Evolutionary conservation across 1,140 invertebrate species (phyloP).

Genomic region (Aphelinus atriplicis): DNA sequence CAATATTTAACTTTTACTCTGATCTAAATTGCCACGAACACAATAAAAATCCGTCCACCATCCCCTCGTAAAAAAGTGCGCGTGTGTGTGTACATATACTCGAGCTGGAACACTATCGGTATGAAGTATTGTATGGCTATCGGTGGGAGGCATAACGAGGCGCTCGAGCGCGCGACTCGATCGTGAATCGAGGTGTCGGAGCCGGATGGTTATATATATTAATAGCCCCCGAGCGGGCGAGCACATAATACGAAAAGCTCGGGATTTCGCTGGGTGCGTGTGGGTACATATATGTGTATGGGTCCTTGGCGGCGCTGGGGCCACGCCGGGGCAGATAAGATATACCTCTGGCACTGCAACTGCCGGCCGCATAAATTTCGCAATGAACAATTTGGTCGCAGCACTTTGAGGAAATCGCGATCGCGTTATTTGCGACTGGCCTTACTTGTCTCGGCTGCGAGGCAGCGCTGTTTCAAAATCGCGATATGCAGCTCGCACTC

Average conservation of each 20-base stretch:
- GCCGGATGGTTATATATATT: slow-evolving; percentile 3
- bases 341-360: background rate
- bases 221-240: background rate
- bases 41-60: no score
- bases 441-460: no score
- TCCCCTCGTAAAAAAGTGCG: no score
- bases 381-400: background rate
- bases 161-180: slow-evolving; percentile 13
- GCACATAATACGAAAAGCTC: slow-evolving; percentile 17
- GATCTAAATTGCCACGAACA: no score
- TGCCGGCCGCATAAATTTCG: slow-evolving; percentile 25
- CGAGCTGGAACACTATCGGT: no score
- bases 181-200: slow-evolving; percentile 14
- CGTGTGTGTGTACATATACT: no score
- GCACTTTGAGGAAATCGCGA: background rate
- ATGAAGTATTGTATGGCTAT: background rate
- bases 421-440: background rate
- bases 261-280: background rate
- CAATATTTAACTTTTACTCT: no score
- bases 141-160: background rate
- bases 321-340: background rate
- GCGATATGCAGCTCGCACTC: no score
- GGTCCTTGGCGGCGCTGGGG: no score
- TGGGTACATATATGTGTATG: no score
- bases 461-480: no score